A percentile compares a stretch with the other conserved stretches of the same genome.
phyloP scores from a whole-genome alignment of 2,113 vertebrate genomes.

The Sialia sialis region DNA sequence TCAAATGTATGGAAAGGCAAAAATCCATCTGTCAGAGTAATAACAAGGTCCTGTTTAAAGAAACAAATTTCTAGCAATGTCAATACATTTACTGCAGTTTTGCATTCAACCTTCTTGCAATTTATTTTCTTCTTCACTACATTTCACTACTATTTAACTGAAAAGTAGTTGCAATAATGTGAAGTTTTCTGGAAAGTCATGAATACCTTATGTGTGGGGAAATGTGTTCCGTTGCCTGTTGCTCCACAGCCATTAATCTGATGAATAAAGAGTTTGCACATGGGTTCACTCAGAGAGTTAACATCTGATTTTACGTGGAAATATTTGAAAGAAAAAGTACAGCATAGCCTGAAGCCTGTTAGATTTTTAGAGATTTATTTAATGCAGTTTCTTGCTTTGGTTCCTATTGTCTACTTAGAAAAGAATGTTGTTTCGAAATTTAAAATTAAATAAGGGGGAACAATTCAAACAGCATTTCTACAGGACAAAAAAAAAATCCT shows the following conservation, averaged over 20 bases:
- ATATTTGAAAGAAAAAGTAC: conserved; percentile 57
- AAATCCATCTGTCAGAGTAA: conserved; percentile 32
- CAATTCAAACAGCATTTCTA: conserved; percentile 47
- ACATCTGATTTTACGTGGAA: conserved; percentile 67
- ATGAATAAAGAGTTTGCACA: conserved; percentile 48
- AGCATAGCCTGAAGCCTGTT: conserved; percentile 45
- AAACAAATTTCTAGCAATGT: conserved; percentile 26
- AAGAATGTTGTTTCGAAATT: conserved; percentile 68
- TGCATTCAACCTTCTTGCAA: conserved; percentile 20
- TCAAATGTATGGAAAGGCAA: conserved; percentile 12
- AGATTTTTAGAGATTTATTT: conserved; percentile 55
- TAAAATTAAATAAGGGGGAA: conserved; percentile 34
- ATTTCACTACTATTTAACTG: conserved; percentile 55
- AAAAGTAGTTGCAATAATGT: conserved; percentile 53
- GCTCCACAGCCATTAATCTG: conserved; percentile 55
- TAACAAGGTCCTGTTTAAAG: conserved; percentile 4
- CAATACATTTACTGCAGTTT: neutral
- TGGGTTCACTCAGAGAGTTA: conserved; percentile 64
- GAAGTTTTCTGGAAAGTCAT: conserved; percentile 46
- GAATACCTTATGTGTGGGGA: conserved; percentile 13
- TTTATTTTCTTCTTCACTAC: conserved; percentile 48
- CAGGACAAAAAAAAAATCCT: neutral
- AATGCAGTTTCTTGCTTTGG: conserved; percentile 32
- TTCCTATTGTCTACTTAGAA: conserved; percentile 47
- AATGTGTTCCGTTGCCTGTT: conserved; percentile 53